phyloP scores from a whole-genome alignment of 1,140 invertebrate genomes.

The Lasaia peninsularis region DNA sequence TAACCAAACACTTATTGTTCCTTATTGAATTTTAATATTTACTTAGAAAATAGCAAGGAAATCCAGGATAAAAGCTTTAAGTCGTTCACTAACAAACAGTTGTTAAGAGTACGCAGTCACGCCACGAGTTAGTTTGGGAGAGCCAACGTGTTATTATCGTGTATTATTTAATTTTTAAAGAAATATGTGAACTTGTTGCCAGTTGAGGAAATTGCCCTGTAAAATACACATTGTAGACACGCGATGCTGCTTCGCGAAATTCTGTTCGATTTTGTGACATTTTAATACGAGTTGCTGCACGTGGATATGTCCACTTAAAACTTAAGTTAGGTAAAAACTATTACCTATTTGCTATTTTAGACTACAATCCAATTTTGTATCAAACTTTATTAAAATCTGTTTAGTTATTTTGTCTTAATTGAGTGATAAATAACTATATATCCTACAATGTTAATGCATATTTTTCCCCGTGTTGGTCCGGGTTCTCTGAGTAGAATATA shows the following conservation, averaged over 20 bases:
- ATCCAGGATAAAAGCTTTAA: neutral
- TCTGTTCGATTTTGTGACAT: constrained; percentile 12
- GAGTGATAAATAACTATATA: too few relatives aligned
- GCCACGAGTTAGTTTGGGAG: constrained; percentile 41
- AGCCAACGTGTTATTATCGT: constrained; percentile 52
- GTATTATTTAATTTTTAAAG: constrained; percentile 65
- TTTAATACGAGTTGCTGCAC: neutral
- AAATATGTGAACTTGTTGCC: constrained; percentile 46
- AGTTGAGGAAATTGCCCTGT: constrained; percentile 42
- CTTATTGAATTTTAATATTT: too few relatives aligned
- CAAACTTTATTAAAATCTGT: too few relatives aligned
- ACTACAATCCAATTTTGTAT: too few relatives aligned
- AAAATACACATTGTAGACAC: constrained; percentile 55
- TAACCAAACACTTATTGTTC: too few relatives aligned
- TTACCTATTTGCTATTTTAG: too few relatives aligned
- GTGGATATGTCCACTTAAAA: too few relatives aligned
- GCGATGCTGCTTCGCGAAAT: constrained; percentile 30
- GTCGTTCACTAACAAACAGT: neutral
- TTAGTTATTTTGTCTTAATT: too few relatives aligned
- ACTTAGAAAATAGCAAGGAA: neutral
- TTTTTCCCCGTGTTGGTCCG: too few relatives aligned
- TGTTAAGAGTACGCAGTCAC: constrained; percentile 37
- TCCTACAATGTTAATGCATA: too few relatives aligned
- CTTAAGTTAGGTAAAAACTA: too few relatives aligned
- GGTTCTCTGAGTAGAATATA: too few relatives aligned